A percentile compares a stretch with the other conserved stretches of the same genome.
These are phyloP conservation scores for Carassius carassius DNA, from an alignment of 2,113 vertebrate genomes.

Conservation along the genomic window DNA sequence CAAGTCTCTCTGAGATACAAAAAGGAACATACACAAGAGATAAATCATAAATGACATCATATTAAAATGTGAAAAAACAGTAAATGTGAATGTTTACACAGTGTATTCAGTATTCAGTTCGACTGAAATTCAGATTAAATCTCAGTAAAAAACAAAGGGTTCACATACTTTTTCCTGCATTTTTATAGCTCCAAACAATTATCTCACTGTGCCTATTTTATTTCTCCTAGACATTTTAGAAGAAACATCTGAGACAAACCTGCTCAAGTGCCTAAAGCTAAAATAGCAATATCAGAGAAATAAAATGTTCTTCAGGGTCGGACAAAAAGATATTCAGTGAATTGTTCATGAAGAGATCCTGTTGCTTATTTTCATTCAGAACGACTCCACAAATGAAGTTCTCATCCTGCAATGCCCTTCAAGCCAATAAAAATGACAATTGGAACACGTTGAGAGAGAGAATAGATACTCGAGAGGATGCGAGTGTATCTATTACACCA, in stretches of 20 bases:
- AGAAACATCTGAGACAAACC: neutral
- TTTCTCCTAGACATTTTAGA: neutral
- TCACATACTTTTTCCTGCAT: neutral
- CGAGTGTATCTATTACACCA: neutral
- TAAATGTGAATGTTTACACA: neutral
- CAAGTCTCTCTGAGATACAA: too few relatives aligned
- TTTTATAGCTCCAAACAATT: neutral
- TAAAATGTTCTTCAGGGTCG: neutral
- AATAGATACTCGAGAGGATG: neutral
- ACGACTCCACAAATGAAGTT: neutral
- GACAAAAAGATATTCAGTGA: slow-evolving; percentile 1
- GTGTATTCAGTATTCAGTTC: too few relatives aligned
- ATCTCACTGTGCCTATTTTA: neutral
- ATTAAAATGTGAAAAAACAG: too few relatives aligned
- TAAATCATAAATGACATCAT: too few relatives aligned
- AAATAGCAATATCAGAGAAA: slow-evolving; percentile 5
- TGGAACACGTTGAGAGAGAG: neutral
- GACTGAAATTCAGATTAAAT: neutral
- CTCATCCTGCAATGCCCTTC: neutral
- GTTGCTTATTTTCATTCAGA: slow-evolving; percentile 4
- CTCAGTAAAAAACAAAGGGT: neutral
- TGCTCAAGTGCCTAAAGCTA: neutral
- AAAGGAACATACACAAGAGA: too few relatives aligned
- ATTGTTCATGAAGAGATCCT: neutral
- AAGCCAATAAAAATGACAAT: neutral